These are phyloP conservation scores for Petrolisthes cinctipes DNA, from an alignment of 2,888 invertebrate genomes.

Conservation along the genomic window DNA sequence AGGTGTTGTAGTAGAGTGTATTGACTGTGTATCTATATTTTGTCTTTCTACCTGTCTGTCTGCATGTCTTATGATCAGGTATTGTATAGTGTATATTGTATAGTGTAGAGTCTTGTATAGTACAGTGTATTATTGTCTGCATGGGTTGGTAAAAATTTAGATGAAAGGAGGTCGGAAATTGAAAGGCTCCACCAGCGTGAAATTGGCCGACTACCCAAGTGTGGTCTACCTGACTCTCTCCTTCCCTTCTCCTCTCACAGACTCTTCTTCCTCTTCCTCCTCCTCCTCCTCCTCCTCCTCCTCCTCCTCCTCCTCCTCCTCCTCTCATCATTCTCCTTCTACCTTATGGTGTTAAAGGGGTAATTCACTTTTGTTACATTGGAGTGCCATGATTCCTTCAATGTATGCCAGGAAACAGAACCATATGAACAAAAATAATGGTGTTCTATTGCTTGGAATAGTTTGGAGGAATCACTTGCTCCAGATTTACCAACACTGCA, in stretches of 20 bases:
- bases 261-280: not conserved
- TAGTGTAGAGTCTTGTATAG: not conserved
- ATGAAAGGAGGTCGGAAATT: conserved; percentile 20
- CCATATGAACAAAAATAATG: too few relatives aligned
- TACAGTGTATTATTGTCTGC: conserved; percentile 11
- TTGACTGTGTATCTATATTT: not conserved
- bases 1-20: not conserved
- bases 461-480: too few relatives aligned
- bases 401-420: too few relatives aligned
- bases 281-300: not conserved
- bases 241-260: not conserved
- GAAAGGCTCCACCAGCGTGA: conserved; percentile 17
- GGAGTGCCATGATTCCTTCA: too few relatives aligned
- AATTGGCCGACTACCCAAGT: conserved; percentile 29
- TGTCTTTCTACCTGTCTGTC: not conserved
- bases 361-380: not conserved
- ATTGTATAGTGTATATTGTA: not conserved
- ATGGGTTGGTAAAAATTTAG: not conserved
- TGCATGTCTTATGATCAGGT: not conserved
- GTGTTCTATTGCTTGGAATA: too few relatives aligned
- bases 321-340: not conserved
- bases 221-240: not conserved
- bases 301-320: not conserved
- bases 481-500: too few relatives aligned
- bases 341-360: not conserved